Base-by-base conservation (phyloP, 1,140 invertebrate species). In the Drosophila subobscura region DNA sequence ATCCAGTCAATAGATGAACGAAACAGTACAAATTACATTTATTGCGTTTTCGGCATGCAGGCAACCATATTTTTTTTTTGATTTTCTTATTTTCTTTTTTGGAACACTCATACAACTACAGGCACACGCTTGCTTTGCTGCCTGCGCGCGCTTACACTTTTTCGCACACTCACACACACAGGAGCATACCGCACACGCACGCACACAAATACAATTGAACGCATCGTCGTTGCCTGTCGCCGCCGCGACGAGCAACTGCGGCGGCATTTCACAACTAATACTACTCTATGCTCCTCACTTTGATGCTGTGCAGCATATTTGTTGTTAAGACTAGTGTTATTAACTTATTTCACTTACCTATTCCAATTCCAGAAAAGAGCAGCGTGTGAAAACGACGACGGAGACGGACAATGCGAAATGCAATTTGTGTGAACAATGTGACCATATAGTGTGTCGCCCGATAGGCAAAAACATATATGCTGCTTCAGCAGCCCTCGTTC, bases 81-180 rank as follows among this genome's bases (percentile, higher is more conserved):
- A 59, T 76, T 76, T 85, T 68, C 72, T 66, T 74, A 77, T 88
- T 86, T 86, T 88, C 79, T 88, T 86, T 88, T 86, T 86, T 88
- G 79, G 73, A 74, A 86, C 81, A 80, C 74, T 68, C 63, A 70
- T 65, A 85, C 81, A 75, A 66, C 50, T 75, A 76, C 72, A 77
- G 81, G 46, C 63, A 59, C 65, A 86, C 47, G 50, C 58, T 68
- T 37, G 33, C 33, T 12, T 33, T 75, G 66, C 67, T 89, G 71
- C 85, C 79, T 64, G 84, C 84, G 79, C 77, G 79, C 84, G 85
- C 79, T 84, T 89, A 88, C 71, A 81, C 51, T 81, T 88, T 80
- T 79, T 81, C 78, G 83, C 81, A 77, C 52, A 86, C 65, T 47
- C 45, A 56, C 77, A 79, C 66, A 77, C 63, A 61, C 60, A 76